Percentiles rank a stretch among this genome's conserved stretches.
phyloP scores from a whole-genome alignment of 2,797 vertebrate species.

The Hybognathus amarus region DNA sequence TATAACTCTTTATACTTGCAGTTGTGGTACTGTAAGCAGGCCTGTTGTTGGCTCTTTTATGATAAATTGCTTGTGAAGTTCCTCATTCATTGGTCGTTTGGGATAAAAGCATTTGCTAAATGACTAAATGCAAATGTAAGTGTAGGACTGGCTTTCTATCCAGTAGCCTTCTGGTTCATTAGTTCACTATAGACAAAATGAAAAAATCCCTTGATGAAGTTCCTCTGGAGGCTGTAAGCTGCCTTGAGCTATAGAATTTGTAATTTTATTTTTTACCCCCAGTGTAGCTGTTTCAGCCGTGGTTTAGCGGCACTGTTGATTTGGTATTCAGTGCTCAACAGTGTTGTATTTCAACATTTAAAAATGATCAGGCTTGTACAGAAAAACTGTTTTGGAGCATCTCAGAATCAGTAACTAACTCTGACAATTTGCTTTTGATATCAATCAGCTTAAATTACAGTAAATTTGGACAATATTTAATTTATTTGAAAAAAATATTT shows the following conservation, averaged over 20 bases:
- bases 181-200: constrained; percentile 31
- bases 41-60: constrained; percentile 14
- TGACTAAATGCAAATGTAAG: constrained; percentile 18
- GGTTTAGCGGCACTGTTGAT: background rate
- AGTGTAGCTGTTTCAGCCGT: background rate
- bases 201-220: constrained; percentile 31
- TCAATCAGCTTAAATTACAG: too few species aligned
- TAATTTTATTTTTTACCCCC: background rate
- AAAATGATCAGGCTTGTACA: background rate
- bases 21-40: background rate
- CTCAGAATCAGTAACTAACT: too few species aligned
- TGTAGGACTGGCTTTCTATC: background rate
- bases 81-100: constrained; percentile 7
- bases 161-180: constrained; percentile 25
- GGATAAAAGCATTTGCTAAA: constrained; percentile 25
- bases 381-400: background rate
- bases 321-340: background rate
- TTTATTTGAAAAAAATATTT: too few species aligned
- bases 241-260: constrained; percentile 15
- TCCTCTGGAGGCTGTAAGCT: background rate
- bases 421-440: too few species aligned
- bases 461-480: too few species aligned
- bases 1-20: background rate
- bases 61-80: constrained; percentile 32
- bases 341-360: constrained; percentile 3